Base-by-base conservation (phyloP, 2,888 invertebrate genomes). In the Ligdia adustata region DNA sequence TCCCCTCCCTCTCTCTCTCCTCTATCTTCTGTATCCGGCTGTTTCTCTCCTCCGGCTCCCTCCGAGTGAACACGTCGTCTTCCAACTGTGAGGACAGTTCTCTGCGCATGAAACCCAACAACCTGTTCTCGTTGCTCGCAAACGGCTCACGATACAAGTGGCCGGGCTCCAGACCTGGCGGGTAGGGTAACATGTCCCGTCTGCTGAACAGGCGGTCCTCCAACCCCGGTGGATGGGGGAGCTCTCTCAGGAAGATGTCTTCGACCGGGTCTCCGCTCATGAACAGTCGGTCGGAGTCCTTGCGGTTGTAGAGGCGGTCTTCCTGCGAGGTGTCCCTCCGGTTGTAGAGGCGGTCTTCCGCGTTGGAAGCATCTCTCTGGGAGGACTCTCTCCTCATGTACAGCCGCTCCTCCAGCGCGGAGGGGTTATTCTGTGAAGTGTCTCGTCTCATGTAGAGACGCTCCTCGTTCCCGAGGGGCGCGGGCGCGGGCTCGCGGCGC, bases 401-500 rank as follows among this genome's bases (percentile, higher is more conserved):
- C 13, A 34, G 13, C 2, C 34, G 34, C 22, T 34, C 34, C 22
- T 34, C 22, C 6, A 7, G 4, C 4, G 18, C 22, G 22, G 22
- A 22, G 6, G 22, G 22, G n/a, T n/a, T n/a, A n/a, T n/a, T n/a
- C 22, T 22, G 22, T 7, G 22, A 22, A 6, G 22, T 6, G 7
- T 22, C 22, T 3, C 22, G 22, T 2, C 22, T 6, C 7, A n/a
- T 22, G 22, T 22, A 22, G 2, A 22, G 22, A 22, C 22, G 22
- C 2, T 22, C 22, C 7, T 22, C 22, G 4, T 6, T n/a, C 2
- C 22, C 22, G 22, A 3, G n/a, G n/a, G n/a, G n/a, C n/a, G 13
- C 12, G 34, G 16, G 18, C 31, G 28, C 20, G 12, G 18, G 35
- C 31, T 29, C 37, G 18, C 31, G 47, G 4, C 37, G 29, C 29